A percentile compares a stretch with the other conserved stretches of the same genome.
These are phyloP conservation scores for Orbicella faveolata DNA, from an alignment of 64 coral and sea anemone species.

Conservation along the genomic window DNA sequence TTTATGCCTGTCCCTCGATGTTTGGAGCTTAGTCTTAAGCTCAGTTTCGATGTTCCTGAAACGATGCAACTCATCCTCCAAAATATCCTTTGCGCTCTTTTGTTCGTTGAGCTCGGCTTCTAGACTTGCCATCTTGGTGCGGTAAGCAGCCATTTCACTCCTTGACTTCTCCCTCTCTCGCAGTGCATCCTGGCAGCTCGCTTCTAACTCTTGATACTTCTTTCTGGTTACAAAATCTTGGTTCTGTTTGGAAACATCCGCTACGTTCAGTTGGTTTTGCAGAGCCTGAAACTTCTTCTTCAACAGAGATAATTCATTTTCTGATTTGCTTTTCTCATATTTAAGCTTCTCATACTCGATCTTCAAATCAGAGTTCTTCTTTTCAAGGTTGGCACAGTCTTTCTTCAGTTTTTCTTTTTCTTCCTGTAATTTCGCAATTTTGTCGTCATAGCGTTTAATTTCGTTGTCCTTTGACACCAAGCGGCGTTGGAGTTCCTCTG, in stretches of 20 bases:
- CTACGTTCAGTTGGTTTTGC: constrained; percentile 46
- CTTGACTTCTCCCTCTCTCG: constrained; percentile 73
- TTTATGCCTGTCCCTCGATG: constrained; percentile 66
- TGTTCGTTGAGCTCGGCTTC: constrained; percentile 72
- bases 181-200: constrained; percentile 61
- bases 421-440: constrained; percentile 57
- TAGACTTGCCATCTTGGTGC: constrained; percentile 70
- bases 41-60: constrained; percentile 62
- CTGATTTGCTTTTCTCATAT: constrained; percentile 62
- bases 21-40: constrained; percentile 64
- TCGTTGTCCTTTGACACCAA: constrained; percentile 61
- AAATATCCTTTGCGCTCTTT: constrained; percentile 53
- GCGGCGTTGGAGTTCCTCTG: constrained; percentile 63
- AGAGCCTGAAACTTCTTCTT: constrained; percentile 76
- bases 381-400: constrained; percentile 36
- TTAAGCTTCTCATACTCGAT: constrained; percentile 72
- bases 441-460: constrained; percentile 68
- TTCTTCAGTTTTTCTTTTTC: constrained; percentile 69
- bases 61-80: constrained; percentile 64
- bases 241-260: constrained; percentile 15
- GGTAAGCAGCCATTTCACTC: constrained; percentile 60
- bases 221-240: constrained; percentile 65
- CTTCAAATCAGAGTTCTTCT: constrained; percentile 61
- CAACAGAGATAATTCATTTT: constrained; percentile 73
- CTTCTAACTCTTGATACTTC: constrained; percentile 78